Base-by-base conservation (phyloP, 2,888 invertebrate genomes). In the Pimpla rufipes region DNA sequence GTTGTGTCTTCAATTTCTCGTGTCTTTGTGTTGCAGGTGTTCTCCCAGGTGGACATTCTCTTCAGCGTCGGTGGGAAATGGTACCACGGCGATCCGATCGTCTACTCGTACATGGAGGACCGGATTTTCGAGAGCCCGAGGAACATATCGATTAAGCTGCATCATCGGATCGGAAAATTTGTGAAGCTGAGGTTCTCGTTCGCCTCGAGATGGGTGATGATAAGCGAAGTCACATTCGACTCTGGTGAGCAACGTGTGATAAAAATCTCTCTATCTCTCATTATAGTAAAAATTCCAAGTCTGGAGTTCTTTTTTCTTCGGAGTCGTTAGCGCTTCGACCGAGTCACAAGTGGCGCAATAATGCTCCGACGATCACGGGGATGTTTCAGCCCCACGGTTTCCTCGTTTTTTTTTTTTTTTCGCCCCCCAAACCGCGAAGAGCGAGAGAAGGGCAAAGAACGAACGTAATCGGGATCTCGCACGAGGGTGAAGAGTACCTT, bases 191-290 rank as follows among this genome's bases (percentile, higher is more conserved):
- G 96, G 89, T 94, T 98, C 71, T 95, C 95, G 87, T 98, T 98
- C 92, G 96, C 97, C 2, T 95, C 97, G 16, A 95, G 96, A 76
- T 98, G 98, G 98, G 96, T 98, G 88, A 96, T 98, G 94, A 95
- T 98, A 90, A 98, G 98, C 93, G 98, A 98, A 94, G 95, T 98
- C 85, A 96, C 96, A 78, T 98, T 98, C 93, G 96, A 96, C 89
- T 98, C 98, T 29, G 96, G 96, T 96, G 85, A 94, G 94, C 93
- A 66, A 23, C 52, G 2, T 16, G 21, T 2, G 29, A 29, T 16
- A 67, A 73, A 6, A 37, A 52, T n/a, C n/a, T n/a, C n/a, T n/a
- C n/a, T n/a, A 29, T 70, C 18, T 73, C 37, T 77, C 21, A 29
- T 68, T 85, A n/a, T n/a, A n/a, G 11, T 55, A 37, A 37, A 40